phyloP scores from a whole-genome alignment of 1,140 invertebrate genomes.

The Leucophenga varia region DNA sequence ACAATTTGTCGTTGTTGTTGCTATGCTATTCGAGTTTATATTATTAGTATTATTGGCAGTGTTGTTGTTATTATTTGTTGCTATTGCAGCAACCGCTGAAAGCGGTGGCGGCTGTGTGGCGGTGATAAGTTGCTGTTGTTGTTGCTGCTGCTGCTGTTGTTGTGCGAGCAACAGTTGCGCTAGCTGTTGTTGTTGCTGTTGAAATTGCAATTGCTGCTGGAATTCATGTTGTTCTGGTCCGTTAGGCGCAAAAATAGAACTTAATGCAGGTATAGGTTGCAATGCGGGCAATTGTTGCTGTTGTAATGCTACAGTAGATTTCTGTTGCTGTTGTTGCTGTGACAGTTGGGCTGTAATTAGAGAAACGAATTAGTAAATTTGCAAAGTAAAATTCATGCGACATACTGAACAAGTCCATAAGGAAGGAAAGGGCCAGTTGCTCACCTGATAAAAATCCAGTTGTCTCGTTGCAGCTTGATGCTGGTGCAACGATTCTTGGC shows the following conservation, averaged over 20 bases:
- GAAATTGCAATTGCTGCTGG: slow-evolving; percentile 29
- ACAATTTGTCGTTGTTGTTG: slow-evolving; percentile 11
- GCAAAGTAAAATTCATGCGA: too few relatives aligned
- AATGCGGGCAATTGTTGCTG: slow-evolving; percentile 14
- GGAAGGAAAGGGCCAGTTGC: too few relatives aligned
- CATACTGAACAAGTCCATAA: too few relatives aligned
- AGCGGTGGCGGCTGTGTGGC: slow-evolving; percentile 35
- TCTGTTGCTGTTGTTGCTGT: slow-evolving; percentile 15
- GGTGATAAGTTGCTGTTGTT: slow-evolving; percentile 42
- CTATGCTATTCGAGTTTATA: slow-evolving; percentile 6
- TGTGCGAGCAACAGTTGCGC: slow-evolving; percentile 30
- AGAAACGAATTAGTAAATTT: too few relatives aligned
- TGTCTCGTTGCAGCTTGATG: too few relatives aligned
- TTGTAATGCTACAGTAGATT: slow-evolving; percentile 19
- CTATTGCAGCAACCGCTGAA: slow-evolving; percentile 21
- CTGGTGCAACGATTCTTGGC: too few relatives aligned
- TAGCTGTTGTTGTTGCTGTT: slow-evolving; percentile 38
- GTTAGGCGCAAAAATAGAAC: slow-evolving; percentile 43
- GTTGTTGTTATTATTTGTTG: slow-evolving; percentile 9
- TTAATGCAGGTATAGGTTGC: slow-evolving; percentile 43
- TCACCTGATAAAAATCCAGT: too few relatives aligned
- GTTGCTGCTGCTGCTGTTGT: slow-evolving; percentile 35
- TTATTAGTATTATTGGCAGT: slow-evolving; percentile 19
- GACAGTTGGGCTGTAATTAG: too few relatives aligned
- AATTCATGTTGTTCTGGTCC: slow-evolving; percentile 8